phyloP scores from a whole-genome alignment of 2,797 vertebrate species.

The Halcyon badia region DNA sequence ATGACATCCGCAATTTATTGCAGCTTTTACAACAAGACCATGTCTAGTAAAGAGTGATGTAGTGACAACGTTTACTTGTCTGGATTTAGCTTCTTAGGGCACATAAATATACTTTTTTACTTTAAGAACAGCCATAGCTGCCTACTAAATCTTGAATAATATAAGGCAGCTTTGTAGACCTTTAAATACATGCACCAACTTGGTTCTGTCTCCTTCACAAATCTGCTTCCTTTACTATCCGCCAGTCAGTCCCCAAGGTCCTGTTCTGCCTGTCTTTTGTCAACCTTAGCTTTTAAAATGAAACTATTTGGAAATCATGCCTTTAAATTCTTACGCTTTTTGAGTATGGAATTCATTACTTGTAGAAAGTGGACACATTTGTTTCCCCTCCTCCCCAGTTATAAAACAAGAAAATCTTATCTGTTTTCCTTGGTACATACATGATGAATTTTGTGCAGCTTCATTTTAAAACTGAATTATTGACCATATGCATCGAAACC shows the following conservation, averaged over 20 bases:
- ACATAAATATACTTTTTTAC: constrained; percentile 40
- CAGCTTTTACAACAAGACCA: constrained; percentile 36
- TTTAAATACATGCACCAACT: constrained; percentile 46
- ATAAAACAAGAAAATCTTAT: background rate
- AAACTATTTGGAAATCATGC: background rate
- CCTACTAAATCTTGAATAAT: constrained; percentile 58
- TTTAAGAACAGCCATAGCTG: constrained; percentile 17
- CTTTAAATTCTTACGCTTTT: background rate
- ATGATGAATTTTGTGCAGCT: background rate
- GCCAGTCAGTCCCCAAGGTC: background rate
- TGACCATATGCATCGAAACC: background rate
- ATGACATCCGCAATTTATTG: constrained; percentile 53
- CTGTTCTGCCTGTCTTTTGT: background rate
- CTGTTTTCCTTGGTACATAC: background rate
- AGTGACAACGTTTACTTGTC: constrained; percentile 57
- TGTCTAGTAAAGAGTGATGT: constrained; percentile 57
- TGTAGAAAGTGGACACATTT: background rate
- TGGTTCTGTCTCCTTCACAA: constrained; percentile 8
- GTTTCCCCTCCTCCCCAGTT: background rate
- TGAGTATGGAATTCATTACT: background rate
- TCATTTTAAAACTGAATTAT: background rate
- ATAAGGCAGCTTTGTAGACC: constrained; percentile 60
- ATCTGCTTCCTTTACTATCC: background rate
- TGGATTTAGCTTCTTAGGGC: constrained; percentile 46
- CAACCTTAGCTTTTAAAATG: constrained; percentile 3